Conservation (phyloP, 2,113 vertebrate species). For the Paedocypris sp. region DNA sequence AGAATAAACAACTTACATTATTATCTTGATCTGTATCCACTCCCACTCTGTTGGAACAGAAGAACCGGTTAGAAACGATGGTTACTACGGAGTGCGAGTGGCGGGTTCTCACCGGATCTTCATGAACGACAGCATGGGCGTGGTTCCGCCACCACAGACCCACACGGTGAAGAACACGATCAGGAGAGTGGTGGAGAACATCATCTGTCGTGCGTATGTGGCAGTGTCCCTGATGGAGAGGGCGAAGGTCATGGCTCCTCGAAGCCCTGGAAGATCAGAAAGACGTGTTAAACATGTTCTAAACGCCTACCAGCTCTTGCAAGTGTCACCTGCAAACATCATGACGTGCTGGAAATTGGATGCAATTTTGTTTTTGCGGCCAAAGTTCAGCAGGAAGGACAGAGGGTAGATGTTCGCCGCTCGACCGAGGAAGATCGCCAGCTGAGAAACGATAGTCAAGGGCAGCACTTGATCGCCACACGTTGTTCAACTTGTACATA, state of each 20-base stretch:
- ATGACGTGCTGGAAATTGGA: slow-evolving; percentile 93
- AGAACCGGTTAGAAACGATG: too few relatives aligned
- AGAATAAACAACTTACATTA: slow-evolving; percentile 57
- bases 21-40: slow-evolving; percentile 88
- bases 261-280: slow-evolving; percentile 66
- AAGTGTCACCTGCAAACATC: slow-evolving; percentile 89
- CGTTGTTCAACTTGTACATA: neutral
- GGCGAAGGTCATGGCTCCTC: slow-evolving; percentile 94
- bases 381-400: slow-evolving; percentile 89
- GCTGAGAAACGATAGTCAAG: slow-evolving; percentile 68
- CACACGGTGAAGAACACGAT: slow-evolving; percentile 96
- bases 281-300: neutral
- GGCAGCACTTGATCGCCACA: slow-evolving; percentile 32
- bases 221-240: slow-evolving; percentile 90
- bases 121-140: slow-evolving; percentile 83
- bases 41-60: slow-evolving; percentile 67
- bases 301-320: neutral
- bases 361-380: slow-evolving; percentile 86
- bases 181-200: slow-evolving; percentile 91
- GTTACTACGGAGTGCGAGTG: neutral
- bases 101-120: slow-evolving; percentile 73
- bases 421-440: slow-evolving; percentile 91
- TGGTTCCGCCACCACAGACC: slow-evolving; percentile 92
- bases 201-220: slow-evolving; percentile 88
- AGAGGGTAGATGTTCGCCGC: slow-evolving; percentile 94